Conservation (phyloP, 2,113 vertebrate genomes). For the Gavia stellata region DNA sequence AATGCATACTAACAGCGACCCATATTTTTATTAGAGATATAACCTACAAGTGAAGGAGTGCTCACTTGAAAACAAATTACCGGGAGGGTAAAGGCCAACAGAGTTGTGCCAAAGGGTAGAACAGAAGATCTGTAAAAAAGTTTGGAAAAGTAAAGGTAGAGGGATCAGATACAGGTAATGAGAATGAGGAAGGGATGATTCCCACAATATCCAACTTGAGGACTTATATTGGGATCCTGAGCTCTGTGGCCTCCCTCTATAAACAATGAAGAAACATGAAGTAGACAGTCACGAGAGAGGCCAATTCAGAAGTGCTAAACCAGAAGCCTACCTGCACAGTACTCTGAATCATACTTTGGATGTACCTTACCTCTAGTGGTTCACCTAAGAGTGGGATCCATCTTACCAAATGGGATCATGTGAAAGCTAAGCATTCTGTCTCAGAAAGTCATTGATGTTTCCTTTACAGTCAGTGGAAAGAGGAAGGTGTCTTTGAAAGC, state of each 20-base stretch:
- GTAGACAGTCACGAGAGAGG: background rate
- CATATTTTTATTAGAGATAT: background rate
- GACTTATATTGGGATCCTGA: background rate
- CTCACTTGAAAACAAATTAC: background rate
- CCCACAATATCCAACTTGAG: background rate
- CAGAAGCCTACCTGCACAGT: background rate
- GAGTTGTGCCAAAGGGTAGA: background rate
- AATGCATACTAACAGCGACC: background rate
- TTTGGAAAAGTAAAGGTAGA: background rate
- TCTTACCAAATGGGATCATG: background rate
- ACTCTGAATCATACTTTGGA: background rate
- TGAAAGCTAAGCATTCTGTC: background rate
- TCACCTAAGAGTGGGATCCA: background rate
- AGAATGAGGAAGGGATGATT: background rate
- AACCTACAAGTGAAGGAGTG: background rate
- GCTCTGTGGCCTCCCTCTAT: background rate
- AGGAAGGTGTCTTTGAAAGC: background rate
- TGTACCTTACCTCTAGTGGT: background rate
- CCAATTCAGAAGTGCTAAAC: background rate
- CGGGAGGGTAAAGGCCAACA: background rate
- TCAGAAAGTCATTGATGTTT: background rate
- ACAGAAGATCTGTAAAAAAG: background rate
- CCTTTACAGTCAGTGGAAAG: background rate
- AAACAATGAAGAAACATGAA: background rate
- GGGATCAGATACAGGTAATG: background rate